Evolutionary conservation across 2,888 invertebrate genomes (phyloP), one percentile per base, ranked within the genome.

Genomic region (Melieria omissa): DNA sequence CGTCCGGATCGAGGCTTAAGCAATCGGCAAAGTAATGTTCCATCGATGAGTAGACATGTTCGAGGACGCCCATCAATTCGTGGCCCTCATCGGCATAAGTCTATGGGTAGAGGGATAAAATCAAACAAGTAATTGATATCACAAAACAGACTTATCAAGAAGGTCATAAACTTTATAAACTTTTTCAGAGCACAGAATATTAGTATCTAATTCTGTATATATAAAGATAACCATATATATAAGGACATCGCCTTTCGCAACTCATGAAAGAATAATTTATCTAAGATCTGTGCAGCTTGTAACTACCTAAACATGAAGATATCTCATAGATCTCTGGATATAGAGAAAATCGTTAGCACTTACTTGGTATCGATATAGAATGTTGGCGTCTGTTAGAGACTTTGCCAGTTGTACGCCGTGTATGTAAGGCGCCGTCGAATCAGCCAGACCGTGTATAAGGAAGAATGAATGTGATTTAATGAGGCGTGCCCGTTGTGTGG

Each of bases 61-160:
- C 95, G 82, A 95, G 91, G 76, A 95, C 96, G 72, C 95, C 95
- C 79, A 89, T 89, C 75, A 97, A 88, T 80, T 93, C 91, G 88
- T 97, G 96, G 75, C 95, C 95, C 88, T 96, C 95, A 86, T 97
- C 95, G 65, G 96, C 95, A 86, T 97, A 97, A 78, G 95, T 93
- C 96, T 97, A 89, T 29, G 88, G 76, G 67, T 42, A 29, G 41
- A 67, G 55, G 49, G 41, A 72, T n/a, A 55, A n/a, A 54, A 61
- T 52, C 29, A 29, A 29, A 3, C 29, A 29, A 29, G 2, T 29
- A 29, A 29, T 29, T 29, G 29, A 29, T 29, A 29, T 29, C 29
- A 29, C 29, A 29, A 29, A 29, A 29, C 29, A 29, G 29, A n/a
- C n/a, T n/a, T n/a, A n/a, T n/a, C n/a, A n/a, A n/a, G n/a, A n/a